Evolutionary conservation across 1,140 invertebrate species (phyloP).

Genomic region (Pentalonia nigronervosa): DNA sequence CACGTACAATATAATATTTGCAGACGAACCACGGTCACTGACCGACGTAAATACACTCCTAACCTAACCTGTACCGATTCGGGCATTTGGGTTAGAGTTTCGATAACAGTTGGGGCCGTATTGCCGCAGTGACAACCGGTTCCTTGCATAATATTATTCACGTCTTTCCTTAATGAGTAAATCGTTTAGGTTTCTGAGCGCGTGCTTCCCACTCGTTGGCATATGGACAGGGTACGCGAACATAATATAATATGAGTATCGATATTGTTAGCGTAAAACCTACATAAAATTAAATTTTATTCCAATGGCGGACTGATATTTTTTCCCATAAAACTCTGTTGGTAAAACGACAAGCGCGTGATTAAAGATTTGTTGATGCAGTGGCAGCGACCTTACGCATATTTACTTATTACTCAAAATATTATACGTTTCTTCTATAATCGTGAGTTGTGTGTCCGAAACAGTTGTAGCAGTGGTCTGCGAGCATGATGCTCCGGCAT

Average conservation of each 20-base stretch:
- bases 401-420: neutral
- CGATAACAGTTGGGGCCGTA: slow-evolving; percentile 53
- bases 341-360: neutral
- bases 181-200: slow-evolving; percentile 39
- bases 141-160: slow-evolving; percentile 56
- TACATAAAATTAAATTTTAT: slow-evolving; percentile 8
- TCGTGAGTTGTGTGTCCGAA: neutral
- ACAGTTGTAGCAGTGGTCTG: neutral
- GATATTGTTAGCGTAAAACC: neutral
- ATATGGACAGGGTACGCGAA: neutral
- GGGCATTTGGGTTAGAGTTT: slow-evolving; percentile 54
- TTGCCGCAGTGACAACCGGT: slow-evolving; percentile 40
- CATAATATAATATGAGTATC: neutral
- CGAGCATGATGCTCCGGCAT: neutral
- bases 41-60: slow-evolving; percentile 44
- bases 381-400: neutral
- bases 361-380: neutral
- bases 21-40: slow-evolving; percentile 47
- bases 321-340: neutral
- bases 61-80: slow-evolving; percentile 45
- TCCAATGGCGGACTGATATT: neutral
- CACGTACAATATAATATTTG: neutral
- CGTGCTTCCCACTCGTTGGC: slow-evolving; percentile 19
- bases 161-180: slow-evolving; percentile 55
- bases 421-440: neutral